phyloP scores from a whole-genome alignment of 2,888 invertebrate species.

The Pseudeuparius sepicola region DNA sequence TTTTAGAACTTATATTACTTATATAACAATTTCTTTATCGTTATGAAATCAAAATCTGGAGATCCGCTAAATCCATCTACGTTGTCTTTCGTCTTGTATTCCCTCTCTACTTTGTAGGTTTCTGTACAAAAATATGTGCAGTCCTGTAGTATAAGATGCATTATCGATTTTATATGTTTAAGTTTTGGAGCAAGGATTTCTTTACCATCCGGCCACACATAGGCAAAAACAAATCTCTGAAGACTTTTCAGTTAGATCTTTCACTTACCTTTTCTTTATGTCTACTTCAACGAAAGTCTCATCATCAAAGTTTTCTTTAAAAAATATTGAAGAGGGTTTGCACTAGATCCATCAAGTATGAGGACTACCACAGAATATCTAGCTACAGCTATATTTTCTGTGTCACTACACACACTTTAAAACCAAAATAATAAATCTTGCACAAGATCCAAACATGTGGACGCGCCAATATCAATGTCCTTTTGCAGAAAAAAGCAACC shows the following conservation, averaged over 20 bases:
- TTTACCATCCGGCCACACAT: constrained; percentile 6
- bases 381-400: too few species aligned
- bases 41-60: constrained; percentile 1
- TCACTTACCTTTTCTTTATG: background rate
- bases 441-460: too few species aligned
- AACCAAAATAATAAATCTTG: too few species aligned
- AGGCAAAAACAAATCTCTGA: constrained; percentile 1
- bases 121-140: constrained; percentile 4
- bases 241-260: constrained; percentile 2
- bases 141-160: constrained; percentile 5
- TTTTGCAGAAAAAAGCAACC: too few species aligned
- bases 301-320: constrained; percentile 3
- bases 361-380: too few species aligned
- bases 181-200: constrained; percentile 4
- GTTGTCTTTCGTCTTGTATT: constrained; percentile 4
- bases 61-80: constrained; percentile 5
- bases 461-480: too few species aligned
- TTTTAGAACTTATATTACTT: too few species aligned
- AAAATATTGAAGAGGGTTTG: constrained; percentile 5
- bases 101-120: constrained; percentile 2
- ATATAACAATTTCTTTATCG: too few species aligned
- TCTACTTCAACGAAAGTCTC: constrained; percentile 4
- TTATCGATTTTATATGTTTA: constrained; percentile 3
- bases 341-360: too few species aligned
- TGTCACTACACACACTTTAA: too few species aligned